Evolutionary conservation across 2,113 vertebrate genomes (phyloP).

Genomic region (Megalops atlanticus): DNA sequence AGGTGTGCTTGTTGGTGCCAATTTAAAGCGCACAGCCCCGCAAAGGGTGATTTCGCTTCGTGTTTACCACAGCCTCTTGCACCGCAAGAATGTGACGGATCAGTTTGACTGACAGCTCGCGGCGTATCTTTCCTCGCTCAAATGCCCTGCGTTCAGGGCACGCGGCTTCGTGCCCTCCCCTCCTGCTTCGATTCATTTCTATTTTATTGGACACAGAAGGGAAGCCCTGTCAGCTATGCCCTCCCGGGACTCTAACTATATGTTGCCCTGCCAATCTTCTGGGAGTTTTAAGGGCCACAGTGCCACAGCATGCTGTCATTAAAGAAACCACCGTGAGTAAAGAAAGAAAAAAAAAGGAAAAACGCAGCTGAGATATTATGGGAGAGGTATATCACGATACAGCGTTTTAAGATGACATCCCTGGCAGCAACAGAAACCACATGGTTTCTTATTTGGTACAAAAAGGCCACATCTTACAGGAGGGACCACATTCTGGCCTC

Average conservation of each 20-base stretch:
- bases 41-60: background rate
- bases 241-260: background rate
- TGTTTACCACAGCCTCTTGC: background rate
- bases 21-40: constrained; percentile 3
- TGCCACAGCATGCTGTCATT: constrained; percentile 35
- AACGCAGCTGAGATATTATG: constrained; percentile 64
- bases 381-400: constrained; percentile 68
- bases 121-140: constrained; percentile 13
- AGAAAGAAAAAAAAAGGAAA: constrained; percentile 58
- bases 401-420: constrained; percentile 69
- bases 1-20: constrained; percentile 36
- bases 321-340: constrained; percentile 48
- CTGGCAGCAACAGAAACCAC: constrained; percentile 65
- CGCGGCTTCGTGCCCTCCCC: constrained; percentile 8
- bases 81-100: constrained; percentile 17
- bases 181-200: background rate
- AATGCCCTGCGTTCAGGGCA: background rate
- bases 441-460: constrained; percentile 64
- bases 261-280: background rate
- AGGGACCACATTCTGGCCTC: constrained; percentile 58
- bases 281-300: constrained; percentile 1
- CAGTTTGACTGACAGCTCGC: background rate
- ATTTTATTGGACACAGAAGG: constrained; percentile 11
- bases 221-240: constrained; percentile 13
- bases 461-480: constrained; percentile 71